Evolutionary conservation across 2,888 invertebrate species (phyloP), one percentile per base, ranked within the genome.

Genomic region (Polyommatus icarus): DNA sequence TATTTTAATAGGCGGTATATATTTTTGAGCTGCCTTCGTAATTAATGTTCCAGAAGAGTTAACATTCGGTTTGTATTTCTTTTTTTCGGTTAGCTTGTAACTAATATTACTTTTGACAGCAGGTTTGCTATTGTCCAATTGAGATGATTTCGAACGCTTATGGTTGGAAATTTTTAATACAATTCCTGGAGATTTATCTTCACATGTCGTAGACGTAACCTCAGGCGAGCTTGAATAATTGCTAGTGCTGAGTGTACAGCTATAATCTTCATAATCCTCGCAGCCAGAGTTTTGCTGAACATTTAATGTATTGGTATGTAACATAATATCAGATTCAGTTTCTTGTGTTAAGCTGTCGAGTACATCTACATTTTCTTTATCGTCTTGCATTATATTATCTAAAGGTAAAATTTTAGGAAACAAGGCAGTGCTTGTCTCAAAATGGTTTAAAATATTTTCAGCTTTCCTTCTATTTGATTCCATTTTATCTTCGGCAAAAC

Each of bases 1-100:
- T 83, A 91, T 91, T 85, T 88, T 90, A 80, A 92, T 81, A 6
- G 94, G 94, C 77, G 94, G 94, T 84, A 94, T 94, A 83, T 94
- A 94, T 87, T 94, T 94, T 86, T 94, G 92, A 77, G 94, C 94
- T 77, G 89, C 94, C 86, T 94, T 94, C 59, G 94, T 94, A 76
- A 94, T 85, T 79, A 94, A 85, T 46, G 91, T 92, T 79, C 91
- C 85, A 76, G 85, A 79, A 78, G 87, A 86, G 80, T 83, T 85
- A 75, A 84, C 81, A 80, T 85, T 84, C 67, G 86, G 83, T 81
- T 79, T 79, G 83, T 91, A 90, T 78, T 89, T 87, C 50, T 87
- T 87, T 67, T 87, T 86, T 85, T 93, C 91, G 18, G 91, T 91
- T 82, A 90, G 88, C 83, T 91, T 91, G 82, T 89, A 91, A 81